These are phyloP conservation scores for Proctacanthus coquilletti DNA, from an alignment of 1,140 invertebrate species.

Conservation along the genomic window DNA sequence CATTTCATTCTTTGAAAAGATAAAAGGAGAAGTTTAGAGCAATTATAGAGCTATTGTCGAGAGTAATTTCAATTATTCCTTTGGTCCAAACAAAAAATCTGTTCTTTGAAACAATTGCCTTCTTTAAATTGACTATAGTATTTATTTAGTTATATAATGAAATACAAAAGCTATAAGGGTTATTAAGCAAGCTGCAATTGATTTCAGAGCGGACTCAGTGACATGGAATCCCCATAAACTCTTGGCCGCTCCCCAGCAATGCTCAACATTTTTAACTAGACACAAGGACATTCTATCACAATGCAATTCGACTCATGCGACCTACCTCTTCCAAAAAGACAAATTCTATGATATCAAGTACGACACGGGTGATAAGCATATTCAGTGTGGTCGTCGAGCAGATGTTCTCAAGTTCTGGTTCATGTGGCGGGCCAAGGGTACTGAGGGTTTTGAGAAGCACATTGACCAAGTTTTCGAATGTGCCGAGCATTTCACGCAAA, in stretches of 20 bases:
- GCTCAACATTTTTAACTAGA: constrained; percentile 65
- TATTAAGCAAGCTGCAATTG: not conserved
- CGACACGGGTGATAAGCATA: constrained; percentile 87
- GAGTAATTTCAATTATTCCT: no score
- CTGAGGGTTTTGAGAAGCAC: constrained; percentile 58
- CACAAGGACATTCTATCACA: constrained; percentile 50
- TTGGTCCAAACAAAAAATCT: no score
- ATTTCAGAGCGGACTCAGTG: constrained; percentile 66
- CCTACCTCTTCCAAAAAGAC: constrained; percentile 90
- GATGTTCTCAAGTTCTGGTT: constrained; percentile 95
- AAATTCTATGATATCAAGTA: constrained; percentile 89
- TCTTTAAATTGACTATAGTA: not conserved
- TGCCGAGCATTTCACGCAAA: constrained; percentile 49
- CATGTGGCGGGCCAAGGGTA: constrained; percentile 96
- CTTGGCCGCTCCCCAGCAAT: constrained; percentile 77
- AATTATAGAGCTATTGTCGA: no score
- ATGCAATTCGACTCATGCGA: constrained; percentile 54
- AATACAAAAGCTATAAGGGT: not conserved
- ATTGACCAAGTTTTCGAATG: constrained; percentile 64
- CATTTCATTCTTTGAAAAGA: no score
- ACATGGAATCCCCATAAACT: constrained; percentile 93
- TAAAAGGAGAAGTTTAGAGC: no score
- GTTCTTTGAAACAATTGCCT: not conserved
- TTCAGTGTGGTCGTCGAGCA: constrained; percentile 75
- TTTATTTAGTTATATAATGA: not conserved